These are phyloP conservation scores for Tragelaphus buxtoni DNA, from an alignment of 2,113 vertebrate genomes.

Conservation along the genomic window DNA sequence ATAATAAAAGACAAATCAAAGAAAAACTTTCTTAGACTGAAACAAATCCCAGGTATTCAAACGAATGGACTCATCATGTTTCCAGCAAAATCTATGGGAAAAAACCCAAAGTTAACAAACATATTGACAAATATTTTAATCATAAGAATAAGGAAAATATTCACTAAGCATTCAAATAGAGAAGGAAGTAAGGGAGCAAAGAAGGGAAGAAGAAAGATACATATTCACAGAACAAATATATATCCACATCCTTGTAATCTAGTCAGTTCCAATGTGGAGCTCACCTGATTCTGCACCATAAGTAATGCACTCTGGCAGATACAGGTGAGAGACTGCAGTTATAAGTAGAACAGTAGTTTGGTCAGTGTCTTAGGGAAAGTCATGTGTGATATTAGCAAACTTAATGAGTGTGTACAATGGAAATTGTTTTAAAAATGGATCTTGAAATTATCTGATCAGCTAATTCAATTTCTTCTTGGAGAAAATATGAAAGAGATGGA, in stretches of 20 bases:
- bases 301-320: not conserved
- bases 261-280: not conserved
- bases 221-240: not conserved
- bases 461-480: not conserved
- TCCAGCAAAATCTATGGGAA: not conserved
- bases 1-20: constrained; percentile 21
- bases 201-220: not conserved
- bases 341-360: not conserved
- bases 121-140: not conserved
- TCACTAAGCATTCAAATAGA: not conserved
- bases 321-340: not conserved
- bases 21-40: not conserved
- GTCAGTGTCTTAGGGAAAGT: not conserved
- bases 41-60: not conserved
- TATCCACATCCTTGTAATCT: not conserved
- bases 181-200: not conserved
- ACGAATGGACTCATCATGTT: not conserved
- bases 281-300: not conserved
- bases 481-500: not conserved
- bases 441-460: not conserved
- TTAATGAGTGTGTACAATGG: not conserved
- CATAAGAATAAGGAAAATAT: not conserved
- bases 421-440: not conserved
- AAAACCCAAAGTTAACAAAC: not conserved
- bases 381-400: not conserved